Percentiles rank a stretch among this genome's conserved stretches.
phyloP scores from a whole-genome alignment of 2,797 vertebrate genomes.

The Semotilus atromaculatus region DNA sequence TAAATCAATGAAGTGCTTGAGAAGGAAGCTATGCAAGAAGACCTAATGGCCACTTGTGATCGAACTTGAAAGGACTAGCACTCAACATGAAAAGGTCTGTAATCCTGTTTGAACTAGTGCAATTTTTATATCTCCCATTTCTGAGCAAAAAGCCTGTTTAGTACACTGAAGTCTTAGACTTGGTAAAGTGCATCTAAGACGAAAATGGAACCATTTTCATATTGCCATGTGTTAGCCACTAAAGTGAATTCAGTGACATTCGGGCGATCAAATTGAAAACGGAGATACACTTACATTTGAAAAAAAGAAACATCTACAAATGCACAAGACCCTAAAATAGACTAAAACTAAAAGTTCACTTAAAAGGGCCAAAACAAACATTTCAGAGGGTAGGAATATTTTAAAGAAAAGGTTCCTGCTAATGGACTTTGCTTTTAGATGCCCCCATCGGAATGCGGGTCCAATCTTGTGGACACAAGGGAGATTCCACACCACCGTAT shows the following conservation, averaged over 20 bases:
- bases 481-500: conserved; percentile 50
- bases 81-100: conserved; percentile 41
- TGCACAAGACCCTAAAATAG: conserved; percentile 40
- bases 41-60: conserved; percentile 60
- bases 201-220: conserved; percentile 32
- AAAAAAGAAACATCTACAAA: conserved; percentile 36
- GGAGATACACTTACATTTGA: conserved; percentile 40
- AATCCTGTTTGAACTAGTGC: conserved; percentile 40
- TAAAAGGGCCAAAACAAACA: conserved; percentile 59
- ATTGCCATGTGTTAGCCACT: conserved; percentile 27
- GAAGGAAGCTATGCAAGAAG: conserved; percentile 53
- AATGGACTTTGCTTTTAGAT: conserved; percentile 66
- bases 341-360: conserved; percentile 52
- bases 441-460: conserved; percentile 52
- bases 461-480: conserved; percentile 54
- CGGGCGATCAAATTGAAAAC: conserved; percentile 22
- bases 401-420: conserved; percentile 56
- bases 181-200: conserved; percentile 37
- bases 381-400: conserved; percentile 57
- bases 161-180: conserved; percentile 26
- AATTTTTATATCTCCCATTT: conserved; percentile 35
- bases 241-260: conserved; percentile 43
- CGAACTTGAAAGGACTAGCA: conserved; percentile 40
- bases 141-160: conserved; percentile 33
- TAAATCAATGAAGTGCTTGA: conserved; percentile 63